These are phyloP conservation scores for Arion vulgaris DNA, from an alignment of 1,140 invertebrate genomes.

Conservation along the genomic window DNA sequence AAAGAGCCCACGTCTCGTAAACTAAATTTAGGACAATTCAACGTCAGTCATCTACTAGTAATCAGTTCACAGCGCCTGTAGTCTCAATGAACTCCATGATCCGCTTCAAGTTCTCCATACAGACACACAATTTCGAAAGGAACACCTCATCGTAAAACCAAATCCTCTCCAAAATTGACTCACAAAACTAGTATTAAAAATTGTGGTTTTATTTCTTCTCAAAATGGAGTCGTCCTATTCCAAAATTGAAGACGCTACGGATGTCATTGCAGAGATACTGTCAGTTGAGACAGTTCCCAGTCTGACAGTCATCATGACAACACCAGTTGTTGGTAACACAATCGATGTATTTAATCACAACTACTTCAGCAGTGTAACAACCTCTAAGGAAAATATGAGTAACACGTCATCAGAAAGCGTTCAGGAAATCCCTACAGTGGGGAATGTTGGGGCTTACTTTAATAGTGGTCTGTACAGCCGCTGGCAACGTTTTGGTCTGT, in stretches of 20 bases:
- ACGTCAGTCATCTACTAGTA: too few species aligned
- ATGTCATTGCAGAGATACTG: neutral
- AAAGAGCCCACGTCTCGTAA: too few species aligned
- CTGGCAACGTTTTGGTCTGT: constrained; percentile 94
- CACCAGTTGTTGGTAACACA: neutral
- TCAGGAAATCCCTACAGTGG: constrained; percentile 48
- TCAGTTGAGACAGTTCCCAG: neutral
- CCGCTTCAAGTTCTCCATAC: too few species aligned
- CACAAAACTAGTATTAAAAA: too few species aligned
- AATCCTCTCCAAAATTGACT: too few species aligned
- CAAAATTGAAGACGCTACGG: neutral
- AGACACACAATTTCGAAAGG: too few species aligned
- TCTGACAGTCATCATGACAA: neutral
- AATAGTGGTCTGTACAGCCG: constrained; percentile 87
- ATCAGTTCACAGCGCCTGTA: too few species aligned
- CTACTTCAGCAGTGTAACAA: neutral
- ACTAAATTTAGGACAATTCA: too few species aligned
- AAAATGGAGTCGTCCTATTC: neutral
- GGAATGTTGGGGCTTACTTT: constrained; percentile 72
- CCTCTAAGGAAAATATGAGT: neutral
- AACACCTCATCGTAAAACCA: too few species aligned
- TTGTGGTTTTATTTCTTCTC: too few species aligned
- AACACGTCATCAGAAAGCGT: neutral
- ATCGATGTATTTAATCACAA: neutral
- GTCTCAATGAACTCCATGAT: too few species aligned